phyloP scores from a whole-genome alignment of 2,888 invertebrate genomes.

The Colletes collaris region DNA sequence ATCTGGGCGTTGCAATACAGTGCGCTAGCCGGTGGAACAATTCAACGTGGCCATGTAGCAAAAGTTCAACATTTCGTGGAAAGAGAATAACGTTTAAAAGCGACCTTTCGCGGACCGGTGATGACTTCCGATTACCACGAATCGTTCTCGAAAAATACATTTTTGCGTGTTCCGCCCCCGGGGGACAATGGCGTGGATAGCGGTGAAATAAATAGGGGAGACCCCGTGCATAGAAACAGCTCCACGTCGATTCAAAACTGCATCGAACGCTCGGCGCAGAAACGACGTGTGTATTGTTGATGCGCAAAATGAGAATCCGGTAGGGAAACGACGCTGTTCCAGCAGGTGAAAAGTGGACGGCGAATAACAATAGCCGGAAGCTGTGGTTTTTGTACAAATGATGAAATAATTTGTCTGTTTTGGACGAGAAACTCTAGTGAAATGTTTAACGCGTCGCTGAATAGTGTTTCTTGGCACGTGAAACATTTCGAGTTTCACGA shows the following conservation, averaged over 20 bases:
- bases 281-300: constrained; percentile 34
- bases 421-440: neutral
- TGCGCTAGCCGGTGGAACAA: neutral
- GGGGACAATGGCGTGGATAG: constrained; percentile 40
- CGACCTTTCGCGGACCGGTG: constrained; percentile 34
- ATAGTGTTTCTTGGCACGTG: neutral
- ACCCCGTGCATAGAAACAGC: constrained; percentile 29
- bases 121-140: constrained; percentile 59
- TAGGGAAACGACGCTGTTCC: constrained; percentile 48
- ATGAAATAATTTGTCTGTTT: constrained; percentile 28
- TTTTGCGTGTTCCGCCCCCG: constrained; percentile 39
- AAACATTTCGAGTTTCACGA: too few species aligned
- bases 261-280: constrained; percentile 36
- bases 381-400: constrained; percentile 28
- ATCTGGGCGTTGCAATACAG: neutral
- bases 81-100: constrained; percentile 47
- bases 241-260: constrained; percentile 44
- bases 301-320: constrained; percentile 56
- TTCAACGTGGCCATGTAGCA: neutral
- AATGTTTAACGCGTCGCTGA: neutral
- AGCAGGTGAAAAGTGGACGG: constrained; percentile 37
- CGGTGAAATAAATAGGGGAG: constrained; percentile 38
- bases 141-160: constrained; percentile 58
- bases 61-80: constrained; percentile 25
- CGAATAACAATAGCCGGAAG: constrained; percentile 28